Percentiles rank a stretch among this genome's conserved stretches.
Conservation (phyloP, 2,113 vertebrate species). For the Ascaphus truei region DNA sequence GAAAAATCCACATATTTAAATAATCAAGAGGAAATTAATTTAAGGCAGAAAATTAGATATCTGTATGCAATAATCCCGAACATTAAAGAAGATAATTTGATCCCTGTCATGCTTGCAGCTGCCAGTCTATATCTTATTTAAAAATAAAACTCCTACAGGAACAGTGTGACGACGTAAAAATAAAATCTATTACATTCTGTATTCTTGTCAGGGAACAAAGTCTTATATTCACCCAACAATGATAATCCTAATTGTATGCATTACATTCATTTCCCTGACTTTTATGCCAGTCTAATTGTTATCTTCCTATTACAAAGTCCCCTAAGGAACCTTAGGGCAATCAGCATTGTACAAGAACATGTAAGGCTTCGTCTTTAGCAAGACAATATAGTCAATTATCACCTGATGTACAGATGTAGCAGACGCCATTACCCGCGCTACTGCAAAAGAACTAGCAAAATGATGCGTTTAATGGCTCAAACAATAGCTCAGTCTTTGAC, state of each 20-base stretch:
- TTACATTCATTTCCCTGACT: conserved; percentile 9
- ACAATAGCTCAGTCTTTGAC: no score
- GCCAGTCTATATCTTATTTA: not conserved
- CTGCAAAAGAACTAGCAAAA: no score
- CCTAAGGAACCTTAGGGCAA: conserved; percentile 1
- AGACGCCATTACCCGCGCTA: no score
- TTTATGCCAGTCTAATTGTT: not conserved
- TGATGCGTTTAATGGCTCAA: no score
- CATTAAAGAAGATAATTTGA: not conserved
- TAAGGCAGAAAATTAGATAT: not conserved
- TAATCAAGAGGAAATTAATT: not conserved
- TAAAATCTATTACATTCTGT: not conserved
- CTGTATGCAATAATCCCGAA: not conserved
- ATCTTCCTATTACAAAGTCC: not conserved
- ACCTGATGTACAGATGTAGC: no score
- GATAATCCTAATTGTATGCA: conserved; percentile 28
- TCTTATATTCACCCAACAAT: conserved; percentile 6
- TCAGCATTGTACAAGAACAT: conserved; percentile 1
- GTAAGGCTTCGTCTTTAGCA: not conserved
- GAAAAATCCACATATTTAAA: not conserved
- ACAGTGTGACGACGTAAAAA: not conserved
- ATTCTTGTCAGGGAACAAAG: conserved; percentile 8
- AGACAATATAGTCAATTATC: no score
- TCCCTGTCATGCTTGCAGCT: not conserved
- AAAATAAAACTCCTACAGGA: not conserved